Evolutionary conservation across 2,888 invertebrate genomes (phyloP), one percentile per base, ranked within the genome.

Genomic region (Pyrocoelia pectoralis): DNA sequence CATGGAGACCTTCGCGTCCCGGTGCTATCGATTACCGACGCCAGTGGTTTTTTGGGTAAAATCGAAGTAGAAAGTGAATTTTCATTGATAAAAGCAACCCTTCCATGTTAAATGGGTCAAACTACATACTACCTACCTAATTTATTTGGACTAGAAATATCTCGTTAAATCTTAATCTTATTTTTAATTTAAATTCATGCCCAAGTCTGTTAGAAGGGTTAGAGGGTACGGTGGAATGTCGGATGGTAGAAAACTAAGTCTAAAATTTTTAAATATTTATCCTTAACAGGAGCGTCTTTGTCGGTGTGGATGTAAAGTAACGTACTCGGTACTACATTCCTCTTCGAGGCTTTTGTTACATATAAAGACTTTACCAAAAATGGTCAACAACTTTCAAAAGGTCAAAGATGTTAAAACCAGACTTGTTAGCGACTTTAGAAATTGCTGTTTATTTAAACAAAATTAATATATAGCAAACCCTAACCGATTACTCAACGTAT

Each of bases 1-100:
- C 58, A 70, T 68, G 68, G 70, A 56, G 51, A 70, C 68, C 66
- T 59, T 66, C 65, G 65, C 68, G 66, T 72, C 67, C 72, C 67
- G 58, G 62, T 56, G 58, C 54, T 68, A 70, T 70, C 67, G 70
- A 70, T 70, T 70, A 56, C 56, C 57, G 55, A 33, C 61, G 58
- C 41, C 55, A 29, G 18, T 10, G 17, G 54, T 64, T 64, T 58
- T 60, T 51, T 43, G 52, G 19, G 29, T 41, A 43, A 49, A 33
- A 33, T 46, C 33, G 40, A 40, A 49, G 40, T 33, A 40, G 24
- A 19, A 33, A 10, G 33, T 9, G 18, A n/a, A 13, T 8, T 14
- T 6, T 38, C 28, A 43, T 24, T 40, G 50, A 50, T 41, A 57
- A 41, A 57, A n/a, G n/a, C 57, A 49, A 55, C 19, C 43, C 55